Base-by-base conservation (phyloP, 2,113 vertebrate genomes). In the Vimba vimba region DNA sequence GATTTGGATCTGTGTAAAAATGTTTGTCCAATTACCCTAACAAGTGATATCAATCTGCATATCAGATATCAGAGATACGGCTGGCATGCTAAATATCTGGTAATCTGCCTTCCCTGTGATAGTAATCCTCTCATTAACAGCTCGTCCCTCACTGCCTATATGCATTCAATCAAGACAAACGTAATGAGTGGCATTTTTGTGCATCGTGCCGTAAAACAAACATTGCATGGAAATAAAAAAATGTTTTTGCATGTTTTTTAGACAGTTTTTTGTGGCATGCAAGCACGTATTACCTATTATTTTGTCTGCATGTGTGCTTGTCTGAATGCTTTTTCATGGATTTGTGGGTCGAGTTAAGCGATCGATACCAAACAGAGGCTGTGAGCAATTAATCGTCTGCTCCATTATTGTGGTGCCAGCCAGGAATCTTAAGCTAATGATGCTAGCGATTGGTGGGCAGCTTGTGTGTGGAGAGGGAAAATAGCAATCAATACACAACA, bases 311-410 rank as follows among this genome's bases (percentile, higher is more conserved):
- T 57, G 23, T 50, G 19, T 33, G 19, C 55, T 33, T 30, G 10
- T 36, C 33, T 30, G n/a, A 71, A 68, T 62, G 82, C 8, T 6
- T 39, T 60, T 36, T n/a, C 19, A 75, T 82, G 79, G 11, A 9
- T 86, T 55, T 68, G 47, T 36, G 45, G 43, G 50, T 79, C 78
- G 50, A 21, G 21, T 73, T 68, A 25, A 36, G 1, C 57, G 43
- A 83, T 88, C 79, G 64, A 86, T 86, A 25, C 19, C 15, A 68
- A 86, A 85, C 73, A 55, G 47, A 76, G 81, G 73, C 64, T 52
- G 62, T 78, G 84, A 43, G 74, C 85, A 85, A 83, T 88, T 83
- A 83, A 88, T 86, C 87, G 85, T 78, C 73, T 19, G 33, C 36
- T 82, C 71, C 79, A 85, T 88, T 83, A 86, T 30, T 27, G 39